Evolutionary conservation across 2,797 vertebrate genomes (phyloP).

Genomic region (Halcyon leucocephala): DNA sequence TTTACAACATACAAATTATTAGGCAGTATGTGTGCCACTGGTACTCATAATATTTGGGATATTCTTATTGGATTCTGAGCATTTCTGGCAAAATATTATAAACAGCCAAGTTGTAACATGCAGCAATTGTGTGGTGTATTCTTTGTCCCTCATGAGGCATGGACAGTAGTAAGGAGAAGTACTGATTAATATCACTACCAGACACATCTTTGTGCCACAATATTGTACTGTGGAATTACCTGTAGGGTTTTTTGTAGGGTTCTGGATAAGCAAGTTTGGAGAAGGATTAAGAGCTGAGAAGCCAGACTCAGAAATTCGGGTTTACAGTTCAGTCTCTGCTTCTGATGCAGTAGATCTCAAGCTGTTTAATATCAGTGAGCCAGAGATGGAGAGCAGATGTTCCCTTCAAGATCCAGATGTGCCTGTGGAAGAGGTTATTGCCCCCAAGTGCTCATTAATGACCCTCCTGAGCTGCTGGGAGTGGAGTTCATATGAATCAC

Average conservation of each 20-base stretch:
- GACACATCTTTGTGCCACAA: not conserved
- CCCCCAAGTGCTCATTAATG: not conserved
- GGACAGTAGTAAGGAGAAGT: not conserved
- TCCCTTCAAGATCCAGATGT: conserved; percentile 7
- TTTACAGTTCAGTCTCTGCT: not conserved
- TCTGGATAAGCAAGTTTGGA: not conserved
- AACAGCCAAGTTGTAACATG: not conserved
- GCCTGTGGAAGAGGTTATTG: not conserved
- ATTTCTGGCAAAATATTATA: not conserved
- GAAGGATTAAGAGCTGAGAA: not conserved
- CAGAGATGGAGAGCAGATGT: not conserved
- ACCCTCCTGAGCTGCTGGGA: not conserved
- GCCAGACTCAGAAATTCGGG: not conserved
- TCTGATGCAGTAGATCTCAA: not conserved
- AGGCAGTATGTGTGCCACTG: not conserved
- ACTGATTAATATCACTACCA: not conserved
- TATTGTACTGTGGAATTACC: not conserved
- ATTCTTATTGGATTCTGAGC: not conserved
- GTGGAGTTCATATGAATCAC: accelerated
- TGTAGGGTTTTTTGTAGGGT: not conserved
- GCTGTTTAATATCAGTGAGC: not conserved
- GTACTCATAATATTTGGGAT: conserved; percentile 10
- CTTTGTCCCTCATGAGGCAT: not conserved
- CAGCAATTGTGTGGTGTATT: not conserved
- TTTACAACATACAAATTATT: not conserved